Evolutionary conservation across 2,888 invertebrate genomes (phyloP).

Genomic region (Netelia inedita): DNA sequence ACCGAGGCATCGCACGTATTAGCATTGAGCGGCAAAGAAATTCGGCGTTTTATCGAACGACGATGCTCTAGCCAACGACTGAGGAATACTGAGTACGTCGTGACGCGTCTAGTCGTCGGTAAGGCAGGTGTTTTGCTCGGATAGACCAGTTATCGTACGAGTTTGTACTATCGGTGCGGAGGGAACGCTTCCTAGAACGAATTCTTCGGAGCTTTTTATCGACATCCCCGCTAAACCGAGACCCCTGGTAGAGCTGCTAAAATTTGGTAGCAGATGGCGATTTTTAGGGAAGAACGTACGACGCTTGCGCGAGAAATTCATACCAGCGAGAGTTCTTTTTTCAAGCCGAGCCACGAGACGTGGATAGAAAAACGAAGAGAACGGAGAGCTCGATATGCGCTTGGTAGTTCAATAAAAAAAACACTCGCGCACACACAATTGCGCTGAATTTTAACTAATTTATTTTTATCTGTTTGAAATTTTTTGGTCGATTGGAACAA

Average conservation of each 20-base stretch:
- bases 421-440: too few relatives aligned
- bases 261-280: constrained; percentile 55
- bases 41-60: constrained; percentile 38
- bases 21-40: constrained; percentile 16
- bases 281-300: not conserved
- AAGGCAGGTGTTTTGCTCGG: constrained; percentile 36
- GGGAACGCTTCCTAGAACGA: not conserved
- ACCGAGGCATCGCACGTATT: too few relatives aligned
- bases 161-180: constrained; percentile 37
- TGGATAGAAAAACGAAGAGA: not conserved
- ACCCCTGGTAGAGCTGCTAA: not conserved
- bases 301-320: constrained; percentile 7
- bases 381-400: constrained; percentile 1
- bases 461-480: too few relatives aligned
- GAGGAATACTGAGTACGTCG: not conserved
- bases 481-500: not conserved
- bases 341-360: constrained; percentile 1
- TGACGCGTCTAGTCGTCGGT: constrained; percentile 35
- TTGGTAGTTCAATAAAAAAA: not conserved
- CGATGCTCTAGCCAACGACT: constrained; percentile 21
- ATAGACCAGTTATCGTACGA: constrained; percentile 13
- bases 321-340: not conserved
- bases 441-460: too few relatives aligned
- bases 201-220: constrained; percentile 42
- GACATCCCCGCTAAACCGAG: constrained; percentile 30